Evolutionary conservation across 2,113 vertebrate species (phyloP).

Genomic region (Alosa alosa): DNA sequence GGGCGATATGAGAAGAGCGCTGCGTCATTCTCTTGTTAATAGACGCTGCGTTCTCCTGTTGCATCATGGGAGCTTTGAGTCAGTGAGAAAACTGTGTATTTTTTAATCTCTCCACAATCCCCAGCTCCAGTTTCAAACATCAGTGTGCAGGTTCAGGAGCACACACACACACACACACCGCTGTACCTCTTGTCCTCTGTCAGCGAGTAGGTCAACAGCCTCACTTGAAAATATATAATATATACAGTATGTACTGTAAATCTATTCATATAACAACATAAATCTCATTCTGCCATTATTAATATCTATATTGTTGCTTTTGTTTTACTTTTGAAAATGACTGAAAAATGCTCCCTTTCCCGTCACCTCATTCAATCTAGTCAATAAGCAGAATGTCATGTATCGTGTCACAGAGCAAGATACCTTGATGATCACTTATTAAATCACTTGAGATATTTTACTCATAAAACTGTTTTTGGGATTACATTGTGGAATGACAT

Average conservation of each 20-base stretch:
- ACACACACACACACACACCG: background rate
- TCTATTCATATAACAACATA: too few relatives aligned
- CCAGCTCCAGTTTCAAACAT: background rate
- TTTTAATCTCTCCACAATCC: background rate
- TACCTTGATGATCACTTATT: background rate
- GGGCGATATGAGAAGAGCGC: slow-evolving; percentile 1
- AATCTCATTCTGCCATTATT: background rate
- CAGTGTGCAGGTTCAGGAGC: background rate
- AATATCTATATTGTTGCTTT: background rate
- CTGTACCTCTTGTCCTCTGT: background rate
- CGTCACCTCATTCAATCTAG: background rate
- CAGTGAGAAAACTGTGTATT: background rate
- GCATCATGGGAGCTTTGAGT: background rate
- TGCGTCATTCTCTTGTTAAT: slow-evolving; percentile 18
- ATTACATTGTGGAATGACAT: background rate
- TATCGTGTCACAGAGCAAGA: background rate
- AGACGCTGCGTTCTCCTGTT: background rate
- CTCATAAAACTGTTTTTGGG: background rate
- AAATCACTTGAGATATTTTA: background rate
- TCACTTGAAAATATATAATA: background rate
- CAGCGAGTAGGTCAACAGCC: background rate
- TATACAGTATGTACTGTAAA: background rate
- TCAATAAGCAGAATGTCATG: background rate
- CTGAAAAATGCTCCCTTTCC: too few relatives aligned
- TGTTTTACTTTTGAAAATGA: background rate